Evolutionary conservation across 2,797 vertebrate genomes (phyloP).

Genomic region (Sparus aurata): DNA sequence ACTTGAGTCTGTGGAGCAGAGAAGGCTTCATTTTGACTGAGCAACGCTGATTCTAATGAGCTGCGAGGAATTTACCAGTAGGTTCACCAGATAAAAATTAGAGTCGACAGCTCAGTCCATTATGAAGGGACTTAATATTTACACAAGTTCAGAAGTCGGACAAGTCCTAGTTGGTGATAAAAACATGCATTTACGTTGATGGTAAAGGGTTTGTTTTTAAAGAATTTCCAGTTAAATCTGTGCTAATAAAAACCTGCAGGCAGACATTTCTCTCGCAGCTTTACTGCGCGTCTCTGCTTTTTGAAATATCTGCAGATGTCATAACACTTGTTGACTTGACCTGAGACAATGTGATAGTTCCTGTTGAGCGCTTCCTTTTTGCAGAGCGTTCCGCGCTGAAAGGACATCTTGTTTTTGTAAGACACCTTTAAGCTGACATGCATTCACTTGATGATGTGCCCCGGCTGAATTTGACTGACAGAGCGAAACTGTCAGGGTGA

Average conservation of each 20-base stretch:
- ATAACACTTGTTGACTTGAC: constrained; percentile 24
- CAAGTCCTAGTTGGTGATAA: background rate
- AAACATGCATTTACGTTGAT: background rate
- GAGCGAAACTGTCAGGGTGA: constrained; percentile 61
- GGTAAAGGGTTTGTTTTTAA: background rate
- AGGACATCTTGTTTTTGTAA: constrained; percentile 45
- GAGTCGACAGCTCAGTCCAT: constrained; percentile 26
- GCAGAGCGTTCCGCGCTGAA: constrained; percentile 7
- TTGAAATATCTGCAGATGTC: constrained; percentile 12
- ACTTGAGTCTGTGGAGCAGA: background rate
- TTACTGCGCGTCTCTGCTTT: constrained; percentile 1
- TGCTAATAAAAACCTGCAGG: background rate
- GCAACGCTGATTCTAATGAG: constrained; percentile 42
- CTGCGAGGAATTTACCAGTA: constrained; percentile 41
- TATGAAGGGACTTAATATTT: constrained; percentile 12
- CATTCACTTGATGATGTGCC: constrained; percentile 35
- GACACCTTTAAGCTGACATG: constrained; percentile 50
- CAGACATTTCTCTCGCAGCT: background rate
- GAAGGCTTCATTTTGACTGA: constrained; percentile 30
- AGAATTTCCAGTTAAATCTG: background rate
- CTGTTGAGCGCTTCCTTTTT: constrained; percentile 2
- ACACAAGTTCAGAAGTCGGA: background rate
- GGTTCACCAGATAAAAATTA: constrained; percentile 16
- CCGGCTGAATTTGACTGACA: constrained; percentile 59
- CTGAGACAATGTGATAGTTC: background rate